Base-by-base conservation (phyloP, 2,797 vertebrate species). In the Enteromius radiatus region DNA sequence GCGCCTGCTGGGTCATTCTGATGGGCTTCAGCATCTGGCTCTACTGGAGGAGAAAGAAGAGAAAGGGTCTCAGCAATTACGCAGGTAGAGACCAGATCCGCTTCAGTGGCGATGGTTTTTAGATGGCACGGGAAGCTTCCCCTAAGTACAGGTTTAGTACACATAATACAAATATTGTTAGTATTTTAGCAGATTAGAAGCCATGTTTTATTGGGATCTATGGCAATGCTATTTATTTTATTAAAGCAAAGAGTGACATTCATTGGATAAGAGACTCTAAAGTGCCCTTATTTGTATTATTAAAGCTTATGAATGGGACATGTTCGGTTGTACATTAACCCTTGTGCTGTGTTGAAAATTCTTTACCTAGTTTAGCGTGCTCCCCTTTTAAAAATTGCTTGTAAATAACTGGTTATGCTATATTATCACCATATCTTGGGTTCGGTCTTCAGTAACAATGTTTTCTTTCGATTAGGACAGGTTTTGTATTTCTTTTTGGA, bases 1-100 rank as follows among this genome's bases (percentile, higher is more conserved):
- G 98, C 21, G 98, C 98, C 28, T 99, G 98, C 90, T 99, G 98
- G 98, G 97, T 99, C 90, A 99, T 99, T 91, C 94, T 99, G 87
- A 99, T 99, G 98, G 98, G 98, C 80, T 99, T 99, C 94, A 99
- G 98, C 94, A 98, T 99, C 93, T 99, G 98, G 98, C 93, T 99
- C 0, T 99, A 99, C 90, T 99, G 98, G 98, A 91, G 98, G 89
- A 96, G 98, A 89, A 99, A 99, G 97, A 99, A 99, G 95, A 97
- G 98, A 91, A 99, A 99, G 96, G 98, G 98, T 15, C 97, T 99
- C 88, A 99, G 98, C 93, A 99, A 99, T 94, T 99, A 99, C 2
- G 98, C 98, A 91, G 98, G 98, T 99, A 96, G 96, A 89, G 56
- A 61, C 19, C 5, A 49, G 31, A 43, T 19, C 45, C 45, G 21